Base-by-base conservation (phyloP, 2,113 vertebrate species). In the Pangasianodon gigas region DNA sequence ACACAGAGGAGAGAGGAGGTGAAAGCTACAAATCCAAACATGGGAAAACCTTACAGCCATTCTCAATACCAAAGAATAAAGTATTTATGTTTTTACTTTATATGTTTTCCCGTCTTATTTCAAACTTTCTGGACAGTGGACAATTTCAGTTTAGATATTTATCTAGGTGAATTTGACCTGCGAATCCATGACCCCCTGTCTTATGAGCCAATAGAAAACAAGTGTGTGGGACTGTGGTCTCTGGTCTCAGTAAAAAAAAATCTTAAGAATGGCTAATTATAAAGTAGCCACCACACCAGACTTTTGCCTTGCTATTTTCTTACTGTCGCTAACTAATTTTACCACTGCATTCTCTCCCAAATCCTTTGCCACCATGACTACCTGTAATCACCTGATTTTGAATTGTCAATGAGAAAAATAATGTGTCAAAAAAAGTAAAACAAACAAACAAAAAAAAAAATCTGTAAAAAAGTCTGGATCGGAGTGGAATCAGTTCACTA, bases 1-100 rank as follows among this genome's bases (percentile, higher is more conserved):
- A 60, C 74, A 90, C 87, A 91, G 32, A 89, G 21, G 79, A 85
- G 77, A 87, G 8, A 83, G 87, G 89, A 87, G 83, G 21, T 29
- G 58, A 93, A 79, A 85, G 60, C 18, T 26, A 90, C 84, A 94
- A 91, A 81, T 46, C 8, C 85, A 89, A n/a, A 13, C 14, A 14
- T 10, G 71, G 44, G 48, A 86, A 52, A 11, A 60, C 24, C 29
- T 79, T 21, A 54, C 24, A 60, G 62, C 62, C 4, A 37, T 26
- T 10, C 37, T 84, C 26, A 65, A 44, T 86, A 58, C 19, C 32
- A 62, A 84, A 37, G 9, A 16, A 18, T 65, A 14, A 65, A 85
- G 24, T 51, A 26, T 80, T 24, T 29, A 24, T 19, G 13, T 18
- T 52, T 32, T 13, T 44, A 29, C 24, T 0, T 14, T 51, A 29